These are phyloP conservation scores for Diaphora mendica DNA, from an alignment of 2,888 invertebrate genomes.

Conservation along the genomic window DNA sequence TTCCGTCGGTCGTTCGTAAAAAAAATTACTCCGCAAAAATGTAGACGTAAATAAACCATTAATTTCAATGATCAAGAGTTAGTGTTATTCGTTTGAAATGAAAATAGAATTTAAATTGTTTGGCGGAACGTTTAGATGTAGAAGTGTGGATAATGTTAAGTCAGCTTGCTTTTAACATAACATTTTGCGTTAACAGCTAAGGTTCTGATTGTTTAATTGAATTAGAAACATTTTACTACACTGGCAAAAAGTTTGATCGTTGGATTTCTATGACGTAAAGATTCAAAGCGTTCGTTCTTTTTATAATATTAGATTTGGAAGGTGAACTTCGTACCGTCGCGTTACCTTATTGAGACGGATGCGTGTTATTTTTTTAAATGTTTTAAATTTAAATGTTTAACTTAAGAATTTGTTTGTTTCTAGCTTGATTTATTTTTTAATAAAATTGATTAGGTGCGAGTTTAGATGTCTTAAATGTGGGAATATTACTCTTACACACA, in stretches of 20 bases:
- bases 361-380: not conserved
- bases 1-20: conserved; percentile 17
- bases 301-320: not conserved
- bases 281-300: not conserved
- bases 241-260: not conserved
- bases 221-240: conserved; percentile 1
- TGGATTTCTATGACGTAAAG: conserved; percentile 4
- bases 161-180: conserved; percentile 30
- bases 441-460: not conserved
- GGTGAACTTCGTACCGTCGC: not conserved
- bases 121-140: conserved; percentile 40
- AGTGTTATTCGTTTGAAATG: conserved; percentile 44
- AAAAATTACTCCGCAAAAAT: conserved; percentile 46
- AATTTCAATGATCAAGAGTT: conserved; percentile 54
- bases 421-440: not conserved
- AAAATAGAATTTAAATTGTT: conserved; percentile 54
- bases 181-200: conserved; percentile 14
- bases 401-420: not conserved
- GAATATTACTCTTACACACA: not conserved
- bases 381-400: not conserved
- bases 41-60: conserved; percentile 56
- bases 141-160: conserved; percentile 43
- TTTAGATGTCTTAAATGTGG: not conserved
- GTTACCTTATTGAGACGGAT: not conserved
- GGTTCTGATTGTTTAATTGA: conserved; percentile 1